phyloP scores from a whole-genome alignment of 1,140 invertebrate species.

The Pogonomyrmex californicus region DNA sequence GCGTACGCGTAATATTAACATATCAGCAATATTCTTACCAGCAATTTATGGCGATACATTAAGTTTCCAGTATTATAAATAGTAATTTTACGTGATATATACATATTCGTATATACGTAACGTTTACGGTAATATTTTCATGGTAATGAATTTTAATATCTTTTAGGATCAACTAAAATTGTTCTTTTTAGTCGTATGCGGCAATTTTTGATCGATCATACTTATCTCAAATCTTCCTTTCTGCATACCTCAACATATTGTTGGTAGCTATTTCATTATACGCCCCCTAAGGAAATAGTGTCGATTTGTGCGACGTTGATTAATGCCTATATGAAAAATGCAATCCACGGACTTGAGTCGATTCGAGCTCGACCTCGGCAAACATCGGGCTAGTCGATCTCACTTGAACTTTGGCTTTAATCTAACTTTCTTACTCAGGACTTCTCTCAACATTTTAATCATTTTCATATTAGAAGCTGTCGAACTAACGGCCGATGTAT shows the following conservation, averaged over 20 bases:
- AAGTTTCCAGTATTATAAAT: background rate
- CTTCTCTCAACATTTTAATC: conserved; percentile 77
- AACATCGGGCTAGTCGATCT: conserved; percentile 25
- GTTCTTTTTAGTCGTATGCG: conserved; percentile 1
- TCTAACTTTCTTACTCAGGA: conserved; percentile 76
- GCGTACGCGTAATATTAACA: background rate
- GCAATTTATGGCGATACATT: background rate
- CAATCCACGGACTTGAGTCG: conserved; percentile 26
- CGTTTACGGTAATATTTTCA: background rate
- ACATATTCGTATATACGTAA: background rate
- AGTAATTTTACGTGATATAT: background rate
- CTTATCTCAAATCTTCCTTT: conserved; percentile 50
- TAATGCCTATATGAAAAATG: conserved; percentile 63
- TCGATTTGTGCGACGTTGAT: conserved; percentile 58
- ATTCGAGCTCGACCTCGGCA: conserved; percentile 1
- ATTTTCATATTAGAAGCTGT: conserved; percentile 76
- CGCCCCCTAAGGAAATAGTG: conserved; percentile 26
- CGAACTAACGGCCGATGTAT: conserved; percentile 71
- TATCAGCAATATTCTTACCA: background rate
- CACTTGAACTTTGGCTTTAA: conserved; percentile 75
- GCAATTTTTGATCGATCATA: conserved; percentile 38
- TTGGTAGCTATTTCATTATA: conserved; percentile 56
- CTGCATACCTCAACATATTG: conserved; percentile 38
- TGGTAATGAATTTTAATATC: conserved; percentile 32
- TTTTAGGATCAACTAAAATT: conserved; percentile 13